Conservation (phyloP, 2,888 invertebrate species). For the Orthosia gracilis region DNA sequence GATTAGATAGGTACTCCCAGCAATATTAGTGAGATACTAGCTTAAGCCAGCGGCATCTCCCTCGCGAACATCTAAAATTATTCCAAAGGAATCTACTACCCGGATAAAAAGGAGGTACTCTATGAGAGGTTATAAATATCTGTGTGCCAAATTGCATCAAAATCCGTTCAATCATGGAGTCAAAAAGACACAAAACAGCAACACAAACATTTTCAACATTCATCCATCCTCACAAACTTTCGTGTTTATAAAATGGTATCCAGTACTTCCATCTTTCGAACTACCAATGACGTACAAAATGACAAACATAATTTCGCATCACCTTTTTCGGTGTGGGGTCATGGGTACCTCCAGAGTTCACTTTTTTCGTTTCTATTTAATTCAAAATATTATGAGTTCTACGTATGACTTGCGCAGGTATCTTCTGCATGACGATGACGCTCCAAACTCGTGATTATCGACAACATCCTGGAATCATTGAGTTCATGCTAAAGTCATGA, state of each 20-base stretch:
- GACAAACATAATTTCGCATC: neutral
- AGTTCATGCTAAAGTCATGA: conserved; percentile 71
- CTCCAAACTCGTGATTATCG: conserved; percentile 66
- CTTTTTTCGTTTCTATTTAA: conserved; percentile 4
- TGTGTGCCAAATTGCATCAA: no score
- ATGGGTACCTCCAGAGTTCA: neutral
- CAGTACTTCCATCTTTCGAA: neutral
- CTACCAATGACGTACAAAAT: conserved; percentile 15
- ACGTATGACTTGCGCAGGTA: conserved; percentile 35
- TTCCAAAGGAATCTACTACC: no score
- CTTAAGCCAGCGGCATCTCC: no score
- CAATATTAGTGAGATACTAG: no score
- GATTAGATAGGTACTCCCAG: neutral
- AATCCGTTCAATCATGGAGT: no score
- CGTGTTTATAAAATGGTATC: no score
- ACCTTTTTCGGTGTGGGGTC: conserved; percentile 10
- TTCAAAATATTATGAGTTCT: conserved; percentile 27
- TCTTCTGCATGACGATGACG: conserved; percentile 25
- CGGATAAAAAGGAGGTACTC: no score
- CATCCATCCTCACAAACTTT: no score
- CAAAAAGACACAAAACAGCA: no score
- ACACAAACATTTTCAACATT: no score
- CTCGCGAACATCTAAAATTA: no score
- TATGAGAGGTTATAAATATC: no score
- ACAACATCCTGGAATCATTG: conserved; percentile 65